Conservation (phyloP, 2,113 vertebrate genomes). For the Actenoides hombroni region DNA sequence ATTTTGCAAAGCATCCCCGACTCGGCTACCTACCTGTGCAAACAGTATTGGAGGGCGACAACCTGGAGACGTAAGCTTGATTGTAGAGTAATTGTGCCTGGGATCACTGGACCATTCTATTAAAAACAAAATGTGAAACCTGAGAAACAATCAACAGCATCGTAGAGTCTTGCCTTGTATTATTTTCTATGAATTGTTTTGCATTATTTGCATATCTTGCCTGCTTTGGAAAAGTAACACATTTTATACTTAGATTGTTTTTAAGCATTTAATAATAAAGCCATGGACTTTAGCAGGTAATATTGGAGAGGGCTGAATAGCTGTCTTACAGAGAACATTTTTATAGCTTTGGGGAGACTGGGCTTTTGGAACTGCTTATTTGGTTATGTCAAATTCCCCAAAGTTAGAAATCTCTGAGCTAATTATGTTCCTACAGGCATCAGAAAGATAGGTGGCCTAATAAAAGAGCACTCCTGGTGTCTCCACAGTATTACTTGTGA, state of each 20-base stretch:
- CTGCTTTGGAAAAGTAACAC: background rate
- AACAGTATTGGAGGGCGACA: conserved; percentile 95
- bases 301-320: background rate
- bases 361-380: background rate
- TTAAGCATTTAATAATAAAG: background rate
- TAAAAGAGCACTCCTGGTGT: background rate
- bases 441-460: background rate
- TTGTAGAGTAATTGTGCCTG: background rate
- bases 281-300: background rate
- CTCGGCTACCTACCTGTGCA: conserved; percentile 98
- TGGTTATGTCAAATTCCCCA: background rate
- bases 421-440: background rate
- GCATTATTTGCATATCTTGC: background rate
- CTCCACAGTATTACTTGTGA: background rate
- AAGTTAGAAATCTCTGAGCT: background rate
- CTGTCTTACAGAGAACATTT: background rate
- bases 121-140: background rate
- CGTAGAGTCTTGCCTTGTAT: background rate
- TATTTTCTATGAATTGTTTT: background rate
- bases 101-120: background rate
- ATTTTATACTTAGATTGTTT: background rate
- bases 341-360: background rate
- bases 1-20: conserved; percentile 95
- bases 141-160: background rate
- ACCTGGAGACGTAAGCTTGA: conserved; percentile 92